Evolutionary conservation across 2,888 invertebrate genomes (phyloP), one percentile per base, ranked within the genome.

Genomic region (Falcaria lacertinaria): DNA sequence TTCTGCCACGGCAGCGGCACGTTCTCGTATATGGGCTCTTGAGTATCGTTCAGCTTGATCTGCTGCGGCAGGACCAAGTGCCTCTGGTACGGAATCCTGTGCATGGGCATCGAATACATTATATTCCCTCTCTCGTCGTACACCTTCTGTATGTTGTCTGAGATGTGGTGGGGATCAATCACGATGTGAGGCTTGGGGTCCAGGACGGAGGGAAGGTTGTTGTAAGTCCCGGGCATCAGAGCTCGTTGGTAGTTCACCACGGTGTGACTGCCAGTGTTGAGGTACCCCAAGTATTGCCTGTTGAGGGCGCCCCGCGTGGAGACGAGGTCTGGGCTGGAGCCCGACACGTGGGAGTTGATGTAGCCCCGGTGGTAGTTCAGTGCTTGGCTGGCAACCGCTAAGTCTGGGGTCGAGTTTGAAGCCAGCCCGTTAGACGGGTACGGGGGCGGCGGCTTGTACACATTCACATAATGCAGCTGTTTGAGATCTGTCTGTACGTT

Each of bases 381-480:
- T 0, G 91, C 91, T 60, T 93, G 93, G 43, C 93, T 92, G 1
- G 94, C 93, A 1, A 92, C 92, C 0, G 96, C 96, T 43, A 97
- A 76, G 74, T 96, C 96, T 0, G 96, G 96, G 0, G 96, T 96
- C 0, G 95, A 96, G 59, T 94, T 95, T 6, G 95, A 96, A 39
- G 94, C 94, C n/a, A 94, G 83, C 0, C 94, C 91, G 64, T 93
- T 93, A 0, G 92, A 92, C 0, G 95, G 95, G 80, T 96, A 96
- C 0, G 96, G 96, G 0, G 96, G 96, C 0, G 97, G 96, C 0
- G 96, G 95, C 73, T 96, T 96, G 69, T 93, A 94, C 4, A 94
- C 90, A 65, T 93, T 93, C 15, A 93, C 80, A 63, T 93, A 88
- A 39, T 91, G 91, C 33, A 92, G 69, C 34, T 90, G 91, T 36